A percentile compares a stretch with the other conserved stretches of the same genome.
These are phyloP conservation scores for Lochmaea crataegi DNA, from an alignment of 2,888 invertebrate genomes.

Conservation along the genomic window DNA sequence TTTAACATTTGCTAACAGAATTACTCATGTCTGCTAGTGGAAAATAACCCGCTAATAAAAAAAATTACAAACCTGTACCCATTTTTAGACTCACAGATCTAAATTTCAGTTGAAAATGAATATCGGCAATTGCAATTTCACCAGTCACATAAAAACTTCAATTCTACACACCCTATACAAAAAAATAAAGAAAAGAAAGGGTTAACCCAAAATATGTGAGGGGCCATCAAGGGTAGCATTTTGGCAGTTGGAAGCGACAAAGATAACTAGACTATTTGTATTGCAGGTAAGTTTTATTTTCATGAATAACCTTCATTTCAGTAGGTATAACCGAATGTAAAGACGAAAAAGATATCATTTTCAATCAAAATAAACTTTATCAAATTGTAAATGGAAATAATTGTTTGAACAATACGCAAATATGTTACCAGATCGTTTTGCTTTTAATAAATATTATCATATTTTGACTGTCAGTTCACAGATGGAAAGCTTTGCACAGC, in stretches of 20 bases:
- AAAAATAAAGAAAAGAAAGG: background rate
- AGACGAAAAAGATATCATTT: background rate
- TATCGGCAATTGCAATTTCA: background rate
- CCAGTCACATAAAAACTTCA: background rate
- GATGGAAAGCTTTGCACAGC: background rate
- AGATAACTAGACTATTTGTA: background rate
- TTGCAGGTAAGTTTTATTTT: constrained; percentile 1
- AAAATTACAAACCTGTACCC: too few species aligned
- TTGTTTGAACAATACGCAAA: too few species aligned
- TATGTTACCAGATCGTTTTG: background rate
- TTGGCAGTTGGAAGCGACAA: background rate
- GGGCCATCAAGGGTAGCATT: background rate
- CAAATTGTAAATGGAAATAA: too few species aligned
- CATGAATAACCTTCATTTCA: background rate
- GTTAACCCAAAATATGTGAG: background rate
- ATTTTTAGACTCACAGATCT: too few species aligned
- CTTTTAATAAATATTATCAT: background rate
- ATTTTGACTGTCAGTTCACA: background rate
- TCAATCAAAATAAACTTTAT: too few species aligned
- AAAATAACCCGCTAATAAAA: too few species aligned
- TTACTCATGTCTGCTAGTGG: too few species aligned
- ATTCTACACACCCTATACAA: background rate
- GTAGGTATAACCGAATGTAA: too few species aligned
- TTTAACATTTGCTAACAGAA: too few species aligned
- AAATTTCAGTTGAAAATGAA: background rate